phyloP scores from a whole-genome alignment of 1,140 invertebrate species.

The Sinella curviseta region DNA sequence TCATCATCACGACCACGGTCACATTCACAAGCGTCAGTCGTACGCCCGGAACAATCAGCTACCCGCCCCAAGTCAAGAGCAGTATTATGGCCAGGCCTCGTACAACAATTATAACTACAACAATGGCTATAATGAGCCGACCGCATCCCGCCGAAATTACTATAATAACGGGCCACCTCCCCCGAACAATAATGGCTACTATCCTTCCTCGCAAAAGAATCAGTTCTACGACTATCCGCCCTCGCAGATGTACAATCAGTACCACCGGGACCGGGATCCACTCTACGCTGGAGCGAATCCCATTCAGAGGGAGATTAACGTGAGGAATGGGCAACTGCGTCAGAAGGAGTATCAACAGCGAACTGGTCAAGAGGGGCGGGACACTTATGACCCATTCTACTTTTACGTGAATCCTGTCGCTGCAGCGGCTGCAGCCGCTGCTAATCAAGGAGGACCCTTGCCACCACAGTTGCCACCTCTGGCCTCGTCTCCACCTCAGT shows the following conservation, averaged over 20 bases:
- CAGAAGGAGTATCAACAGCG: slow-evolving; percentile 18
- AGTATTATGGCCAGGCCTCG: not conserved
- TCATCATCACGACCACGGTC: not conserved
- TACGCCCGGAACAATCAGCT: slow-evolving; percentile 3
- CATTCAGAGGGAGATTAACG: not conserved
- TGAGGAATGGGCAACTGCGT: slow-evolving; percentile 8
- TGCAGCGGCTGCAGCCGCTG: not conserved
- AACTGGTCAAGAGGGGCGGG: not conserved
- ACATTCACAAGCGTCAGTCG: not conserved
- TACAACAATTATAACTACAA: slow-evolving; percentile 1
- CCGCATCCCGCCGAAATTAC: not conserved
- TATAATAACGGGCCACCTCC: not conserved
- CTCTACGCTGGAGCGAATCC: not conserved
- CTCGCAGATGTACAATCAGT: not conserved
- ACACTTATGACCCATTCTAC: slow-evolving; percentile 35
- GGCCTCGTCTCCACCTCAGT: not conserved
- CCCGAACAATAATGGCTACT: not conserved
- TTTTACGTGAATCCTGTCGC: not conserved
- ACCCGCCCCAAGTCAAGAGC: not conserved
- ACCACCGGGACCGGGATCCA: not conserved
- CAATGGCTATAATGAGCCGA: not conserved
- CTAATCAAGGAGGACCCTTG: not conserved
- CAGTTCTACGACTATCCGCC: not conserved
- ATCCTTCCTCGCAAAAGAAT: not conserved
- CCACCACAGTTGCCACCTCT: not conserved